A percentile compares a stretch with the other conserved stretches of the same genome.
Conservation (phyloP, 2,797 vertebrate genomes). For the Tragopan temminckii region DNA sequence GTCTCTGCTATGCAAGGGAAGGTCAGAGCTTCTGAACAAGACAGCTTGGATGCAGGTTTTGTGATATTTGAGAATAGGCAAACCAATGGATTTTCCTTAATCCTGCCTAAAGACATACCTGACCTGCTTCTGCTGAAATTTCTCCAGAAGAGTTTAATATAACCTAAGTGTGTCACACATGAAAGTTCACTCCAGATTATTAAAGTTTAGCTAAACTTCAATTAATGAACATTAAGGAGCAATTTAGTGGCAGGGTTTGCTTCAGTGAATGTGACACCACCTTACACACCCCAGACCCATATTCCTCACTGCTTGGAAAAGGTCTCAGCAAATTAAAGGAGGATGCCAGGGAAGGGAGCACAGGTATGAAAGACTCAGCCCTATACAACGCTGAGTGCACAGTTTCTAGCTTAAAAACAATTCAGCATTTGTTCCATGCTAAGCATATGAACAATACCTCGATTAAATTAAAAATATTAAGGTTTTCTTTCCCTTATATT, state of each 20-base stretch:
- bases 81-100: neutral
- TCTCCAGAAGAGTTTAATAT: neutral
- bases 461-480: neutral
- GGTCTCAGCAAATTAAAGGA: neutral
- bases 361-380: neutral
- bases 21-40: neutral
- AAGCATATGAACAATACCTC: neutral
- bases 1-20: neutral
- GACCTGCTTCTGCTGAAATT: neutral
- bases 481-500: neutral
- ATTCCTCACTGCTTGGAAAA: neutral
- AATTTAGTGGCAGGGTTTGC: neutral
- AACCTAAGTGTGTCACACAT: neutral
- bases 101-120: neutral
- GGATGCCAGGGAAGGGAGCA: accelerated
- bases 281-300: neutral
- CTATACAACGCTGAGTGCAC: neutral
- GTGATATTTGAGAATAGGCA: neutral
- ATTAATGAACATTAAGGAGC: neutral
- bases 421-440: neutral
- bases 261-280: neutral
- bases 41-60: neutral
- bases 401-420: neutral
- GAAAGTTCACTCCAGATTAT: neutral
- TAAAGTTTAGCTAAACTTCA: neutral